A percentile compares a stretch with the other conserved stretches of the same genome.
Conservation (phyloP, 2,797 vertebrate species). For the Paguma larvata region DNA sequence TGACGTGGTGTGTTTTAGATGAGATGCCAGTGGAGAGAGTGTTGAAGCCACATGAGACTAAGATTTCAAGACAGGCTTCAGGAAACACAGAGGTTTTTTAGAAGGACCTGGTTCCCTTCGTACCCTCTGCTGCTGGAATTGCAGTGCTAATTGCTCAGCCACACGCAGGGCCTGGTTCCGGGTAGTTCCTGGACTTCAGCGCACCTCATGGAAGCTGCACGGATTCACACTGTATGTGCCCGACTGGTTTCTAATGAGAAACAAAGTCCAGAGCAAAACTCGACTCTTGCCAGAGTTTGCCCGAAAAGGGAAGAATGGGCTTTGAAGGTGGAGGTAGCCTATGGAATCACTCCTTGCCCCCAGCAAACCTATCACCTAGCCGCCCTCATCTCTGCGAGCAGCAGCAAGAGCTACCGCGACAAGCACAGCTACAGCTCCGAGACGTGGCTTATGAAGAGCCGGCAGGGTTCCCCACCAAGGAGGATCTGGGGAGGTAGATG, state of each 20-base stretch:
- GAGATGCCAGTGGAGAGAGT: not conserved
- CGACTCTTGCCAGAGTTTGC: not conserved
- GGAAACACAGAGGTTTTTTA: not conserved
- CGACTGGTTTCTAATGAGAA: not conserved
- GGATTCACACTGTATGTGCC: not conserved
- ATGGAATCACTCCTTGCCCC: not conserved
- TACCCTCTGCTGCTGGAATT: not conserved
- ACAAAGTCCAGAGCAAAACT: not conserved
- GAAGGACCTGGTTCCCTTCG: not conserved
- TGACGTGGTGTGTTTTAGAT: not conserved
- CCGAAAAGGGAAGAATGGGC: not conserved
- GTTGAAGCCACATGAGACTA: not conserved
- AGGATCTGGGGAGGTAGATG: not conserved
- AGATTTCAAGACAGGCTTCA: not conserved
- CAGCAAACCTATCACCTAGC: not conserved
- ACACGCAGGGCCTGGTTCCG: not conserved
- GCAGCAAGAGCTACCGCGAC: not conserved
- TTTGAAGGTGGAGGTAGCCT: not conserved
- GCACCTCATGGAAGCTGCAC: not conserved
- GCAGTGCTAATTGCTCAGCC: not conserved
- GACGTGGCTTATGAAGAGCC: not conserved
- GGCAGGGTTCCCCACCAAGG: not conserved
- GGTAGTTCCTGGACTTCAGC: not conserved
- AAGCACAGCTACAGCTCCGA: not conserved
- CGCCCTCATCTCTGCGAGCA: not conserved